phyloP scores from a whole-genome alignment of 2,113 vertebrate species.

The Embiotoca jacksoni region DNA sequence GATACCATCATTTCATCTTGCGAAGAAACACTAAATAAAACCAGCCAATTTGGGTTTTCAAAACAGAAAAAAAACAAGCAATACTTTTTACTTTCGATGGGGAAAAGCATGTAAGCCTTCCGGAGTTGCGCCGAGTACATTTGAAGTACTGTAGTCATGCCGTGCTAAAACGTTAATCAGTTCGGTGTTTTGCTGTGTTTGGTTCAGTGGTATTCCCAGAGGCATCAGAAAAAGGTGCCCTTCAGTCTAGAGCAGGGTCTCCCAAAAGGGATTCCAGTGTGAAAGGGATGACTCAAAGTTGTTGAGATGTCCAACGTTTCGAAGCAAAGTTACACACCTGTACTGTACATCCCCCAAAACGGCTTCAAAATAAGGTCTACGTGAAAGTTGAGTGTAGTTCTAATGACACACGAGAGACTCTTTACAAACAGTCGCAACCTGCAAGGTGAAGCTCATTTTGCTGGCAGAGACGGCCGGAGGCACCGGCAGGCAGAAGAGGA shows the following conservation, averaged over 20 bases:
- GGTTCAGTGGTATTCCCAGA: conserved; percentile 65
- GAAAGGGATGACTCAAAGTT: conserved; percentile 53
- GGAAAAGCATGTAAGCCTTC: conserved; percentile 66
- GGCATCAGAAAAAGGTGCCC: conserved; percentile 54
- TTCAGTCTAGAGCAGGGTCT: conserved; percentile 55
- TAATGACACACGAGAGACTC: no score
- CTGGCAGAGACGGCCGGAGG: neutral
- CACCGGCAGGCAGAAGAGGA: neutral
- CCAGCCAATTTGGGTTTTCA: conserved; percentile 56
- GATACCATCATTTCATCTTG: conserved; percentile 44
- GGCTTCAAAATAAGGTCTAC: conserved; percentile 20
- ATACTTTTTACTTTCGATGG: conserved; percentile 67
- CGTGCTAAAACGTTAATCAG: conserved; percentile 64
- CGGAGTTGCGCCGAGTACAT: conserved; percentile 61
- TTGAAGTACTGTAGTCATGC: conserved; percentile 63
- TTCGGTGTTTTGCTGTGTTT: conserved; percentile 73
- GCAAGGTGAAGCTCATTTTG: neutral
- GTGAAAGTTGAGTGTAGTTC: neutral
- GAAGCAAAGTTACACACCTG: conserved; percentile 32
- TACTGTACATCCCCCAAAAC: conserved; percentile 22
- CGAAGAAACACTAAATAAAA: conserved; percentile 49
- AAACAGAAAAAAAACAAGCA: conserved; percentile 67
- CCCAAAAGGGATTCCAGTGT: conserved; percentile 46
- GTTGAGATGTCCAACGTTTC: conserved; percentile 49
- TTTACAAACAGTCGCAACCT: no score